These are phyloP conservation scores for Bhutanitis thaidina DNA, from an alignment of 2,888 invertebrate genomes.

Conservation along the genomic window DNA sequence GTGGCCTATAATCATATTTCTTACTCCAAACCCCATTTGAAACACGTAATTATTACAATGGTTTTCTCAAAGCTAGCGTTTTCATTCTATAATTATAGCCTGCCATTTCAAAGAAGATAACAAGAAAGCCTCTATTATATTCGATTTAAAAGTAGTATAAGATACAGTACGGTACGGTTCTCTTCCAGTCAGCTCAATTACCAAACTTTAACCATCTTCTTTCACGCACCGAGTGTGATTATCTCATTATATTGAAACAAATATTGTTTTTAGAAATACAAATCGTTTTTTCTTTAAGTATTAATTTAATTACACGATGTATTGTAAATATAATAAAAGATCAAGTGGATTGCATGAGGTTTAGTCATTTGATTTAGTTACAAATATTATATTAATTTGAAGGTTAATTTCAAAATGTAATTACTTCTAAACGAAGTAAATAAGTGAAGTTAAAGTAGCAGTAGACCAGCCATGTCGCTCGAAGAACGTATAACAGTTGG, in stretches of 20 bases:
- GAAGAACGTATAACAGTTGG: too few species aligned
- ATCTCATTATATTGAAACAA: constrained; percentile 12
- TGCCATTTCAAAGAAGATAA: constrained; percentile 8
- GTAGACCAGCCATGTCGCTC: too few species aligned
- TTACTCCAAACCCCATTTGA: not conserved
- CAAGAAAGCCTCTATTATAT: constrained; percentile 11
- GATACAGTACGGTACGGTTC: constrained; percentile 2
- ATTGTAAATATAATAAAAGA: too few species aligned
- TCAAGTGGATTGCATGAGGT: too few species aligned
- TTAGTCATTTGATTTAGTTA: too few species aligned
- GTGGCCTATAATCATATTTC: not conserved
- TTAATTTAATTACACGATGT: too few species aligned
- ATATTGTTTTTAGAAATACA: constrained; percentile 4
- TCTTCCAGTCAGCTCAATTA: constrained; percentile 4
- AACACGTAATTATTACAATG: not conserved
- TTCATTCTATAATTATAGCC: constrained; percentile 5
- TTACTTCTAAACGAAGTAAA: too few species aligned
- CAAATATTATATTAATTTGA: too few species aligned
- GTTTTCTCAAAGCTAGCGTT: not conserved
- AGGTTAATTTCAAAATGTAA: too few species aligned
- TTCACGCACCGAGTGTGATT: constrained; percentile 2
- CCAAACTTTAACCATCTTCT: not conserved
- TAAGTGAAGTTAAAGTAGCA: too few species aligned
- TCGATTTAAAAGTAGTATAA: constrained; percentile 7
- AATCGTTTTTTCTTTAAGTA: not conserved